Evolutionary conservation across 2,888 invertebrate species (phyloP).

Genomic region (Clistopyga incitator): DNA sequence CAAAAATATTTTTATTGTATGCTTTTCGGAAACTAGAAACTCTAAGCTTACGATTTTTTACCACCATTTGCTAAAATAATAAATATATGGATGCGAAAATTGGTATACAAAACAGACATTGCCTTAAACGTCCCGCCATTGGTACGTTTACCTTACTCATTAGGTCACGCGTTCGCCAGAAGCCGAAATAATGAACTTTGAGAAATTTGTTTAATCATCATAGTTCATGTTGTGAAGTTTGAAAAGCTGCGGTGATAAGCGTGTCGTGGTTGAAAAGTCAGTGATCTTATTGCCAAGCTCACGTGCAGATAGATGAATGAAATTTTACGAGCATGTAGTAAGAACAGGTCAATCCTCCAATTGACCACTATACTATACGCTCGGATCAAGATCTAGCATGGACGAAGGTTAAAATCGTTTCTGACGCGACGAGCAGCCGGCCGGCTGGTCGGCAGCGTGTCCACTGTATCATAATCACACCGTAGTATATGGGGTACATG

Average conservation of each 20-base stretch:
- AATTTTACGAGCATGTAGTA: slow-evolving; percentile 79
- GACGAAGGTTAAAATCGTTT: slow-evolving; percentile 72
- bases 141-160: no score
- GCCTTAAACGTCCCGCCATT: no score
- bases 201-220: no score
- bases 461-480: slow-evolving; percentile 29
- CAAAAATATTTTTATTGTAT: no score
- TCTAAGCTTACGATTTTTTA: no score
- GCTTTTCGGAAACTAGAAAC: no score
- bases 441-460: slow-evolving; percentile 36
- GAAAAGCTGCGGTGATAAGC: not conserved
- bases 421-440: slow-evolving; percentile 47
- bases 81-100: no score
- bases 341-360: slow-evolving; percentile 80
- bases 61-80: no score
- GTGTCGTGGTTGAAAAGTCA: not conserved
- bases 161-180: no score
- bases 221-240: not conserved
- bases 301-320: slow-evolving; percentile 77
- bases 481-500: slow-evolving; percentile 5
- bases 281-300: slow-evolving; percentile 36
- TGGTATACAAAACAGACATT: no score
- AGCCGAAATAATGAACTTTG: no score
- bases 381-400: slow-evolving; percentile 65
- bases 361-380: slow-evolving; percentile 74